Evolutionary conservation across 2,113 vertebrate genomes (phyloP).

Genomic region (Tauraco erythrolophus): DNA sequence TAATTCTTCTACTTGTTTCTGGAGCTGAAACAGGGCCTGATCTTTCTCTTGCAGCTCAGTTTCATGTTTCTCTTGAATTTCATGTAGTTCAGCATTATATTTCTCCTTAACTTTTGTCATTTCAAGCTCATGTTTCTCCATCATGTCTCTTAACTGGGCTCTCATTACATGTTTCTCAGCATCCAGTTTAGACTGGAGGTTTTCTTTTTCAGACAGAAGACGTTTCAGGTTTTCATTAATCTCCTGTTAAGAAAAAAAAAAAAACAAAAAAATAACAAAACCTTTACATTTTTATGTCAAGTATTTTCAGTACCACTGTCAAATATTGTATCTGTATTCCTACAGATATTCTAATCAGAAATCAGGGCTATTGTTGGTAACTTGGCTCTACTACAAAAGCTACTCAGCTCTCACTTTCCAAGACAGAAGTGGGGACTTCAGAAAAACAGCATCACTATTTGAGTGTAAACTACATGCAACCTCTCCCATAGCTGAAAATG

Average conservation of each 20-base stretch:
- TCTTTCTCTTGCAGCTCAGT: conserved; percentile 79
- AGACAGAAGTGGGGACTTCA: neutral
- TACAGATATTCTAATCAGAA: neutral
- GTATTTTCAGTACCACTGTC: neutral
- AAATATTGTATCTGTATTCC: neutral
- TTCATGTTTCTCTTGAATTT: conserved; percentile 77
- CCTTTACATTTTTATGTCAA: neutral
- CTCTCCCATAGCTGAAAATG: neutral
- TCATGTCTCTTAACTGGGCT: conserved; percentile 88
- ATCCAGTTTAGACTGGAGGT: conserved; percentile 87
- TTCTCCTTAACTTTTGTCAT: conserved; percentile 66
- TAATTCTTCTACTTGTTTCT: conserved; percentile 76
- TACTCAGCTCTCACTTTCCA: neutral
- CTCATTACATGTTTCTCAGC: conserved; percentile 93
- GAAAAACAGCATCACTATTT: neutral
- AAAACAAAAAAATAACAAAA: too few species aligned
- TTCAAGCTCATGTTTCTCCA: conserved; percentile 88
- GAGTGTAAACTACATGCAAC: neutral
- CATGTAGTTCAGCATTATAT: conserved; percentile 70
- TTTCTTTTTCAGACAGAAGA: conserved; percentile 85
- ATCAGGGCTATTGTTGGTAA: neutral
- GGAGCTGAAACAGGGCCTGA: conserved; percentile 67
- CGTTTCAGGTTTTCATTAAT: conserved; percentile 78
- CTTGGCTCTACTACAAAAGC: neutral
- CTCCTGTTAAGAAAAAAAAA: conserved; percentile 71